Evolutionary conservation across 2,888 invertebrate species (phyloP), one percentile per base, ranked within the genome.

Genomic region (Drosophila birchii): DNA sequence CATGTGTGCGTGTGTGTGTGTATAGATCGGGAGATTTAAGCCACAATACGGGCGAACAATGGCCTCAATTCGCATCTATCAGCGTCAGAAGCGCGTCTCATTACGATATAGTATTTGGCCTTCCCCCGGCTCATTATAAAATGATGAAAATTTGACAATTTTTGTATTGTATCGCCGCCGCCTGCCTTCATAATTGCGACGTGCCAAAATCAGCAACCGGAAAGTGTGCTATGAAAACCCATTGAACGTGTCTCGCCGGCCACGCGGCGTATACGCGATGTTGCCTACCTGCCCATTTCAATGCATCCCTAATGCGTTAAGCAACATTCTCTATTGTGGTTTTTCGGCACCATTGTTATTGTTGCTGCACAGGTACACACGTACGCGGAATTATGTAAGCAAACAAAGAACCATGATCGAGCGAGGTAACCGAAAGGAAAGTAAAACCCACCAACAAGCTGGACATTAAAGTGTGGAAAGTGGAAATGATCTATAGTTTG

Each of bases 241-340:
- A 64, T 64, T 64, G 64, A 64, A 64, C 66, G 66, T 49, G 43
- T 64, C 49, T 49, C 64, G 64, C 20, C 64, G 18, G 64, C 64
- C 64, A 64, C 66, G 34, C 49, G 64, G 66, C 66, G 63, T 64
- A 62, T 63, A 53, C 66, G 66, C 53, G n/a, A 53, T 66, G 44
- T 64, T 32, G 26, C 12, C 44, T 9, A 26, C 45, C 68, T 9
- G 34, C 39, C 68, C 34, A 39, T 67, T 68, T 55, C 54, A 47
- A 67, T 68, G 67, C 67, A 55, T 39, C 45, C 68, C 68, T 68
- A 67, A 55, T 67, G 67, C 68, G 67, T 68, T 67, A 67, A 67
- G 67, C 55, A 67, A 68, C 55, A 45, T 55, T 67, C 39, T 68
- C 67, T 45, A 67, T 67, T 67, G 66, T 67, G 66, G 66, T 26